Conservation (phyloP, 2,888 invertebrate species). For the Brassicogethes aeneus region DNA sequence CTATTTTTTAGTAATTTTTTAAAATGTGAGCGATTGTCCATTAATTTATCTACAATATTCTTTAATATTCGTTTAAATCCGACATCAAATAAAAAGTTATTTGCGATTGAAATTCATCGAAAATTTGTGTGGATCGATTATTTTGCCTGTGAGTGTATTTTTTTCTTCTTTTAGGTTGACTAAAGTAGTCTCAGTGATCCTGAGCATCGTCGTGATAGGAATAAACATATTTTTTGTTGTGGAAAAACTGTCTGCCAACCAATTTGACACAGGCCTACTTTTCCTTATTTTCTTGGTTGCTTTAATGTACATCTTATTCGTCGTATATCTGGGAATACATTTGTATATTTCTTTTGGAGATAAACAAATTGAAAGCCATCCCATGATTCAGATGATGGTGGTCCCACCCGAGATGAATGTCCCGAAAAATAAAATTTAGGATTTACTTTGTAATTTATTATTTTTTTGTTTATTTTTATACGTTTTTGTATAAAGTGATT, state of each 20-base stretch:
- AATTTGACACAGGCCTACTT: conserved; percentile 24
- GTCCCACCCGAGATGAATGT: conserved; percentile 13
- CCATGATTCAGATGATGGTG: conserved; percentile 22
- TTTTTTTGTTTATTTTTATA: too few relatives aligned
- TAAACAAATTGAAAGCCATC: conserved; percentile 15
- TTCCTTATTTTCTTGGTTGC: conserved; percentile 17
- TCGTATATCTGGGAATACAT: conserved; percentile 23
- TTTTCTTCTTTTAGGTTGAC: conserved; percentile 48
- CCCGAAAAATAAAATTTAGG: conserved; percentile 7
- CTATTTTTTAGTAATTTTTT: too few relatives aligned
- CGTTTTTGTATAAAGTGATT: too few relatives aligned
- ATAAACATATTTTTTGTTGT: conserved; percentile 76
- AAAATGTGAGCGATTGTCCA: too few relatives aligned
- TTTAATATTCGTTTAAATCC: too few relatives aligned
- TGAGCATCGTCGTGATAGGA: conserved; percentile 58
- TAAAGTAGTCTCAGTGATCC: conserved; percentile 52
- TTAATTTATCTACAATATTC: too few relatives aligned
- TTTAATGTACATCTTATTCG: conserved; percentile 19
- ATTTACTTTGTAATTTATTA: too few relatives aligned
- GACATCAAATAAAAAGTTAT: too few relatives aligned
- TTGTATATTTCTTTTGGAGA: conserved; percentile 22
- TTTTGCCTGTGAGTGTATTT: not conserved
- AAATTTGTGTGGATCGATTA: too few relatives aligned
- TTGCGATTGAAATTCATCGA: too few relatives aligned
- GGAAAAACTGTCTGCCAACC: conserved; percentile 44